These are phyloP conservation scores for Odontocolon sp. DNA, from an alignment of 2,888 invertebrate genomes.

Conservation along the genomic window DNA sequence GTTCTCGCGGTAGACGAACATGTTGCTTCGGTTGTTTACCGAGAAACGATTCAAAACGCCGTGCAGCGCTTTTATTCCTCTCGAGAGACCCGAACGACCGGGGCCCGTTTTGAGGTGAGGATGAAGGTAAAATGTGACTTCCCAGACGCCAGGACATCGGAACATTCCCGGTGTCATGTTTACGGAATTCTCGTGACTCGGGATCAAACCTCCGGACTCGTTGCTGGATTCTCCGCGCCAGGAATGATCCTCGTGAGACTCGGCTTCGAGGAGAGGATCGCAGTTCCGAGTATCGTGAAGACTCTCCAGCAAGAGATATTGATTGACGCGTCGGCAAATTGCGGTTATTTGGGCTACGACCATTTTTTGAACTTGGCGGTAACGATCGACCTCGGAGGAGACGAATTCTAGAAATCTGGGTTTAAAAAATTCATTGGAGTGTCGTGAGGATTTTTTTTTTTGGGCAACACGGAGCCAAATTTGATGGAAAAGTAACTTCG, in stretches of 20 bases:
- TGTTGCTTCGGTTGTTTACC: slow-evolving; percentile 87
- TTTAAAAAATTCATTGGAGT: neutral
- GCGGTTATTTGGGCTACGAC: slow-evolving; percentile 83
- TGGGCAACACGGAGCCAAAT: too few relatives aligned
- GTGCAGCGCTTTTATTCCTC: slow-evolving; percentile 85
- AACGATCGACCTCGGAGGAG: slow-evolving; percentile 82
- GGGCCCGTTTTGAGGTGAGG: slow-evolving; percentile 86
- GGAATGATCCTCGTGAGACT: slow-evolving; percentile 81
- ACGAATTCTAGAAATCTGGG: slow-evolving; percentile 82
- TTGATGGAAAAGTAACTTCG: too few relatives aligned
- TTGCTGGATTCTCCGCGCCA: slow-evolving; percentile 72
- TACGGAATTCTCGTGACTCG: slow-evolving; percentile 65
- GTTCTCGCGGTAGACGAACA: slow-evolving; percentile 89
- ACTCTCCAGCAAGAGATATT: slow-evolving; percentile 86
- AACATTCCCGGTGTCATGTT: slow-evolving; percentile 87
- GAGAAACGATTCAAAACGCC: slow-evolving; percentile 86
- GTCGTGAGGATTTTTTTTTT: too few relatives aligned
- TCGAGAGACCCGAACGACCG: slow-evolving; percentile 83
- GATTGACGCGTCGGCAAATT: slow-evolving; percentile 86
- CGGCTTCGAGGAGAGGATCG: slow-evolving; percentile 86
- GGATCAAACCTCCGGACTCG: slow-evolving; percentile 62
- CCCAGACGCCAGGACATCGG: slow-evolving; percentile 88
- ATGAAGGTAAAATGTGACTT: slow-evolving; percentile 86
- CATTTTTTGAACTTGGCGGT: slow-evolving; percentile 82
- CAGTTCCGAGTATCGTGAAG: slow-evolving; percentile 86